phyloP scores from a whole-genome alignment of 2,888 invertebrate species.

The Apodemia zela region DNA sequence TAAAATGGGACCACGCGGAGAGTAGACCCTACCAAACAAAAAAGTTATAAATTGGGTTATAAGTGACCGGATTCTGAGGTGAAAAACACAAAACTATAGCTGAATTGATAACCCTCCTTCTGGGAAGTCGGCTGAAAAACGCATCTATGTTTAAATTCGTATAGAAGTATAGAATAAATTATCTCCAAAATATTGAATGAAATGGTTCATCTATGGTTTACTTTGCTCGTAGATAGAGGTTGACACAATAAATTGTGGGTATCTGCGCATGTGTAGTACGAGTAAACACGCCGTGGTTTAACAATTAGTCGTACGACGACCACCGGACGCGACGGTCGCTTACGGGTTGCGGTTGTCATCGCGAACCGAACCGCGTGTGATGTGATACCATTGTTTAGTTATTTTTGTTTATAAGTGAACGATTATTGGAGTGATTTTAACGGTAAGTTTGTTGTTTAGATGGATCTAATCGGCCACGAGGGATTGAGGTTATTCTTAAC shows the following conservation, averaged over 20 bases:
- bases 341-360: background rate
- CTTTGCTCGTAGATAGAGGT: constrained; percentile 15
- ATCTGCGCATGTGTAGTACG: constrained; percentile 57
- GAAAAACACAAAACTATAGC: no score
- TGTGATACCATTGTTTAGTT: constrained; percentile 11
- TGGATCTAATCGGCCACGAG: constrained; percentile 15
- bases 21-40: no score
- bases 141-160: background rate
- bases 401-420: constrained; percentile 37
- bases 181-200: background rate
- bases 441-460: constrained; percentile 28
- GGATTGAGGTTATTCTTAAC: constrained; percentile 37
- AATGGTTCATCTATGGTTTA: background rate
- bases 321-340: constrained; percentile 34
- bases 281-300: constrained; percentile 58
- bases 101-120: no score
- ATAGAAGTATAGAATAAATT: background rate
- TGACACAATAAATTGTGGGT: constrained; percentile 41
- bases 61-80: no score
- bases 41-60: no score
- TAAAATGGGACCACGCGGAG: no score
- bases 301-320: constrained; percentile 53
- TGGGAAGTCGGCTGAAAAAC: no score
- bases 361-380: constrained; percentile 11
- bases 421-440: constrained; percentile 34